These are phyloP conservation scores for Musca domestica DNA, from an alignment of 1,140 invertebrate species.

Conservation along the genomic window DNA sequence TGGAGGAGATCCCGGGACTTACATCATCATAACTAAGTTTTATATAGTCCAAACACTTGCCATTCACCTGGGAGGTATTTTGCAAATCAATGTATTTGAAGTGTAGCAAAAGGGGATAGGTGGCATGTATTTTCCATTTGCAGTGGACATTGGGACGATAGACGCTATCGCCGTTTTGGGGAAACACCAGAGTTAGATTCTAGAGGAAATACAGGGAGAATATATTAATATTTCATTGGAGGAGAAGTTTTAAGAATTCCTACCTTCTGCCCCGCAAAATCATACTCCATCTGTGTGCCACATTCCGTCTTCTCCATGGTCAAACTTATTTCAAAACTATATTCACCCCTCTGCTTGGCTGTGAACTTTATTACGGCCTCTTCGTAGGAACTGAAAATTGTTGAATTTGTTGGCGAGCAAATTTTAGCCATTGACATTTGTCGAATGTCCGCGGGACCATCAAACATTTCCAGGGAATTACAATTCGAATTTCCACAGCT, in stretches of 20 bases:
- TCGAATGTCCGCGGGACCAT: conserved; percentile 60
- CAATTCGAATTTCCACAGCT: conserved; percentile 56
- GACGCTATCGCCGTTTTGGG: not conserved
- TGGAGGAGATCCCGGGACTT: too few relatives aligned
- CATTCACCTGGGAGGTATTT: conserved; percentile 32
- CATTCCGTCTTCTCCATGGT: conserved; percentile 56
- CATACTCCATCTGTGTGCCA: conserved; percentile 17
- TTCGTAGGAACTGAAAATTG: conserved; percentile 56
- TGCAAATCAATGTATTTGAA: conserved; percentile 31
- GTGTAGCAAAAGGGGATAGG: conserved; percentile 27
- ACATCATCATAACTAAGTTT: conserved; percentile 21
- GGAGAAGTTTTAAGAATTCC: conserved; percentile 1
- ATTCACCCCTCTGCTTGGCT: conserved; percentile 57
- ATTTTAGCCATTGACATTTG: conserved; percentile 60
- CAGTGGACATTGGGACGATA: conserved; percentile 34
- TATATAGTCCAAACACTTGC: conserved; percentile 41
- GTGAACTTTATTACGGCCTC: conserved; percentile 63
- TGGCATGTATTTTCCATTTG: conserved; percentile 30
- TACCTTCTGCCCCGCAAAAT: conserved; percentile 10
- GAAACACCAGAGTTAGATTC: conserved; percentile 19
- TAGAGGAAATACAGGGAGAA: not conserved
- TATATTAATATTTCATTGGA: too few relatives aligned
- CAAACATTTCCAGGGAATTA: conserved; percentile 68
- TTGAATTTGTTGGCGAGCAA: conserved; percentile 58
- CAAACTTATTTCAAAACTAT: conserved; percentile 61